A percentile compares a stretch with the other conserved stretches of the same genome.
These are phyloP conservation scores for Drosophila simulans DNA, from an alignment of 1,140 invertebrate species.

Conservation along the genomic window DNA sequence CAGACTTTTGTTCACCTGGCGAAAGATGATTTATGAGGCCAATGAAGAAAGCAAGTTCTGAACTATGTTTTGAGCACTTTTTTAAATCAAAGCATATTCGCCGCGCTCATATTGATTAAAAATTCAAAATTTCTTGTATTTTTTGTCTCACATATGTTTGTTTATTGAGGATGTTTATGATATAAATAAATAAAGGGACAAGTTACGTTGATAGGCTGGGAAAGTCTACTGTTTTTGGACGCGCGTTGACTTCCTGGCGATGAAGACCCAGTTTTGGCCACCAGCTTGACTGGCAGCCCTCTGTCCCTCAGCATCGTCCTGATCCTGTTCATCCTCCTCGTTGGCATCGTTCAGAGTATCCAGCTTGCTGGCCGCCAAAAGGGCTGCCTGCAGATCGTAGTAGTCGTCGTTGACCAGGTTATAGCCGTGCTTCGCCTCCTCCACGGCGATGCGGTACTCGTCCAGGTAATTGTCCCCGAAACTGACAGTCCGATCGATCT, in stretches of 20 bases:
- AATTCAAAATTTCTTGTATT: too few species aligned
- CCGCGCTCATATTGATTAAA: background rate
- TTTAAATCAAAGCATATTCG: slow-evolving; percentile 1
- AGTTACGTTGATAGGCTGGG: too few species aligned
- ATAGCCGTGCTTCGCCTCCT: slow-evolving; percentile 62
- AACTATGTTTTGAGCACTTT: background rate
- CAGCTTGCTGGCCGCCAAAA: slow-evolving; percentile 28
- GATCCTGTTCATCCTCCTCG: slow-evolving; percentile 30
- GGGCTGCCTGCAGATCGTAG: slow-evolving; percentile 64
- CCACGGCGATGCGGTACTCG: slow-evolving; percentile 70
- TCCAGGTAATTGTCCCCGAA: slow-evolving; percentile 76
- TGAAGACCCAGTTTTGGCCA: slow-evolving; percentile 67
- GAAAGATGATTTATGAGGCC: slow-evolving; percentile 42
- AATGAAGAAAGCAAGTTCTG: slow-evolving; percentile 16
- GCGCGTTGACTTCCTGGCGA: slow-evolving; percentile 62
- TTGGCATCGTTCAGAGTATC: background rate
- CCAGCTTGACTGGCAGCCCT: slow-evolving; percentile 38
- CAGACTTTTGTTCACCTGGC: slow-evolving; percentile 8
- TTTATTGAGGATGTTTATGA: slow-evolving; percentile 2
- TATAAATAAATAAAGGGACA: slow-evolving; percentile 3
- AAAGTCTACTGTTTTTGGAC: slow-evolving; percentile 21
- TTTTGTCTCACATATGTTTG: background rate
- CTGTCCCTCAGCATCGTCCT: slow-evolving; percentile 29
- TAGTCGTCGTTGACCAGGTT: slow-evolving; percentile 77
- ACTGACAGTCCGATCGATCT: slow-evolving; percentile 64